Evolutionary conservation across 2,888 invertebrate genomes (phyloP), one percentile per base, ranked within the genome.

Genomic region (Philopedon plagiatum): DNA sequence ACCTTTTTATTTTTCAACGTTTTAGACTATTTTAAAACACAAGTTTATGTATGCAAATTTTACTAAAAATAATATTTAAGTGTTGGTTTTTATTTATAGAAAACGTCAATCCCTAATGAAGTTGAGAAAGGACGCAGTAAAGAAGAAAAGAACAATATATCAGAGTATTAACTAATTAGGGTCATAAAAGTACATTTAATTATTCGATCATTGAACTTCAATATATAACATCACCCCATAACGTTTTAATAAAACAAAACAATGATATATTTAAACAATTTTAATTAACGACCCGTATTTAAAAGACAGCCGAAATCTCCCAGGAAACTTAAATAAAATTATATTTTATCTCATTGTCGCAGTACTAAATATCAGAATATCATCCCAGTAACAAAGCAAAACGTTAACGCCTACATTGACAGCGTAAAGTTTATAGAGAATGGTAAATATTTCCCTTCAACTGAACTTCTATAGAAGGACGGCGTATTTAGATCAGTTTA

Each of bases 371-470:
- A 19, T 44, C 44, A 19, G 19, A 64, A 60, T 51, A 64, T 58
- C 46, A 63, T 64, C 41, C 60, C 37, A 9, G 9, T 37, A 23
- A 44, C 63, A 70, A 70, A 63, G 65, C 21, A 21, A 21, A 49
- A 41, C 29, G 65, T 71, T 71, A 71, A 71, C 71, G 71, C 65
- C 60, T 65, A 65, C 71, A 65, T 71, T 65, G 64, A 65, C 71
- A 71, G 64, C 65, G 58, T 54, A 65, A 58, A 71, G 60, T 65
- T 65, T 61, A 15, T 61, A 60, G 44, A 62, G 69, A 69, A 71
- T 58, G 71, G 65, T 65, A 71, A 71, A 71, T 63, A 69, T 57
- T 68, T 68, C 63, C 64, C 60, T 34, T 34, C 26, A 46, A 34
- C 19, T 71, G 61, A 71, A 71, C 65, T 71, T 64, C 62, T 18